phyloP scores from a whole-genome alignment of 2,888 invertebrate genomes.

The Arenicola marina region DNA sequence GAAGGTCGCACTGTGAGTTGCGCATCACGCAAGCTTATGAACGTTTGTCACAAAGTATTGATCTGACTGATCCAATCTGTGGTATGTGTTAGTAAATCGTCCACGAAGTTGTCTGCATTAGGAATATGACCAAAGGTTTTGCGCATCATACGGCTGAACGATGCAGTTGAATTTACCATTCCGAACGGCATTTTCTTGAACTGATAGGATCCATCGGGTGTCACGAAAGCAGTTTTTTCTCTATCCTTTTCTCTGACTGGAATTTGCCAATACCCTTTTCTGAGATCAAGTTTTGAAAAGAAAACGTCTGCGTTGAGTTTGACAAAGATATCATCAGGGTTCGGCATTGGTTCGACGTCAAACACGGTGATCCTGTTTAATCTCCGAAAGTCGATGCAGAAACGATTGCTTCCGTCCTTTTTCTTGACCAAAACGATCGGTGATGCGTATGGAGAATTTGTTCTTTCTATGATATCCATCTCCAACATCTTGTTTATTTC shows the following conservation, averaged over 20 bases:
- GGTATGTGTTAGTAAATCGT: slow-evolving; percentile 3
- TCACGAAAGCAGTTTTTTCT: slow-evolving; percentile 2
- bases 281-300: not conserved
- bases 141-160: slow-evolving; percentile 4
- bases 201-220: slow-evolving; percentile 4
- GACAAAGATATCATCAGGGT: not conserved
- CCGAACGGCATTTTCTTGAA: slow-evolving; percentile 8
- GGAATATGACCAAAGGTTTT: not conserved
- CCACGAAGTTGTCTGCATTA: not conserved
- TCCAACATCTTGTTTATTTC: not conserved
- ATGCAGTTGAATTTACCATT: not conserved
- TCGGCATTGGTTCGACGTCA: slow-evolving; percentile 2
- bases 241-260: not conserved
- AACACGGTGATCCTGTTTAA: slow-evolving; percentile 5
- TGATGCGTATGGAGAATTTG: not conserved
- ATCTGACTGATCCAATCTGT: not conserved
- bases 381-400: slow-evolving; percentile 4
- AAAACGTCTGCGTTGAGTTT: not conserved
- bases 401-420: not conserved
- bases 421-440: slow-evolving; percentile 1
- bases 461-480: slow-evolving; percentile 1
- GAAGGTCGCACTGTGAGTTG: not conserved
- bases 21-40: not conserved
- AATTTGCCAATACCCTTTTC: slow-evolving; percentile 8
- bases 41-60: not conserved